Base-by-base conservation (phyloP, 1,140 invertebrate genomes). In the Lerema accius region DNA sequence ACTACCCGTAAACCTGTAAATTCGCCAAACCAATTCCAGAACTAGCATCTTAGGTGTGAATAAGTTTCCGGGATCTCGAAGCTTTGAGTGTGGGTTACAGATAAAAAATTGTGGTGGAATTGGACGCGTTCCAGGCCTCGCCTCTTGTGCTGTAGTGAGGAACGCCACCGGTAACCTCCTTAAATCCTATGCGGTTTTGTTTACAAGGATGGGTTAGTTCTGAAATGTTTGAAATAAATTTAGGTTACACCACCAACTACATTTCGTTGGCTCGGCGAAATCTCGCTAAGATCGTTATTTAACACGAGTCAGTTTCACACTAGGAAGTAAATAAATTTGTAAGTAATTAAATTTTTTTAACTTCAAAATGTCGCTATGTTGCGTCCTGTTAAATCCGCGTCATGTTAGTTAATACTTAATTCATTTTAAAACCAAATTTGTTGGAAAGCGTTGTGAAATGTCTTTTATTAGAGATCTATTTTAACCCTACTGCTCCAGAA, bases 121-220 rank as follows among this genome's bases (percentile, higher is more conserved):
- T 59, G 56, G 56, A 59, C 32, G 7, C n/a, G 56, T 59, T 59
- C 56, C 56, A 59, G 43, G 19, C 43, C 43, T 11, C 1, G 37
- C 26, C 32, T 58, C 55, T 45, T 46, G 28, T 7, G 15, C 5
- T 11, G 9, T 16, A 58, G 55, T 9, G 28, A 4, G 4, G 9
- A 3, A 5, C 2, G 19, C 19, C 19, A 45, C 15, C 15, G 42
- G 46, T 11, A 14, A 26, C 32, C 42, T 59, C 16, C 56, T 59
- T 48, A 46, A 59, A 59, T 59, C 56, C 56, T 19, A 48, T 59
- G 56, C 48, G 56, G 56, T 59, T 59, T 48, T 59, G 56, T 59
- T 59, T 59, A 59, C 55, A 59, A 59, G 56, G 56, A 45, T 19
- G 32, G 56, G 45, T 45, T 48, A 48, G 28, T 28, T 59, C 56